Percentiles rank a stretch among this genome's conserved stretches.
Conservation (phyloP, 2,113 vertebrate genomes). For the Psammodynastes pulverulentus region DNA sequence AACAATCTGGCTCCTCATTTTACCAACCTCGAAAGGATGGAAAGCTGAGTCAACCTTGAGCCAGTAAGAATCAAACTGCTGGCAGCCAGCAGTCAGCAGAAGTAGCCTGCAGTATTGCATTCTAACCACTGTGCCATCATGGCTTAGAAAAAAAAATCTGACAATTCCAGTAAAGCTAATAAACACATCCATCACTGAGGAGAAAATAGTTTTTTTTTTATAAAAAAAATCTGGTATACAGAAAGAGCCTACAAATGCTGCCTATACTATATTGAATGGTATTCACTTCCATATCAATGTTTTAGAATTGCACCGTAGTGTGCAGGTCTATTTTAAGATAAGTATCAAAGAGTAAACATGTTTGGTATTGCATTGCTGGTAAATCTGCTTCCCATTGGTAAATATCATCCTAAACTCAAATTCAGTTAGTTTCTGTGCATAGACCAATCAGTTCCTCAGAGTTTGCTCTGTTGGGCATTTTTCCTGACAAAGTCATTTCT, state of each 20-base stretch:
- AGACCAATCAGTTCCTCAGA: background rate
- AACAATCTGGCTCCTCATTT: too few relatives aligned
- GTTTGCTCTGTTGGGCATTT: background rate
- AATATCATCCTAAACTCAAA: background rate
- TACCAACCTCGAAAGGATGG: too few relatives aligned
- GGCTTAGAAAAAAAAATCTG: background rate
- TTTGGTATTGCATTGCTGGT: background rate
- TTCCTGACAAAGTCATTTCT: background rate
- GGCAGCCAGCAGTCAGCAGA: too few relatives aligned
- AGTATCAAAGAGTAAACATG: background rate
- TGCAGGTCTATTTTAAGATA: background rate
- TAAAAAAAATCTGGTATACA: background rate
- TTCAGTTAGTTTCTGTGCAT: background rate
- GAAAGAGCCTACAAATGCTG: background rate
- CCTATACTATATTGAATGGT: background rate
- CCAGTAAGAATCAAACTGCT: too few relatives aligned
- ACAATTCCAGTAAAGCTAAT: background rate
- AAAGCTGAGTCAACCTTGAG: too few relatives aligned
- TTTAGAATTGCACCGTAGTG: background rate
- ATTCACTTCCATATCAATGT: background rate
- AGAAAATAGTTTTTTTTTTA: background rate
- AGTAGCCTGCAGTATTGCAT: too few relatives aligned
- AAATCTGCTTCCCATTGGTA: background rate
- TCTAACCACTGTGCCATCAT: too few relatives aligned
- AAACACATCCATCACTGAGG: background rate